phyloP scores from a whole-genome alignment of 2,113 vertebrate genomes.

The Himantopus leucocephalus region DNA sequence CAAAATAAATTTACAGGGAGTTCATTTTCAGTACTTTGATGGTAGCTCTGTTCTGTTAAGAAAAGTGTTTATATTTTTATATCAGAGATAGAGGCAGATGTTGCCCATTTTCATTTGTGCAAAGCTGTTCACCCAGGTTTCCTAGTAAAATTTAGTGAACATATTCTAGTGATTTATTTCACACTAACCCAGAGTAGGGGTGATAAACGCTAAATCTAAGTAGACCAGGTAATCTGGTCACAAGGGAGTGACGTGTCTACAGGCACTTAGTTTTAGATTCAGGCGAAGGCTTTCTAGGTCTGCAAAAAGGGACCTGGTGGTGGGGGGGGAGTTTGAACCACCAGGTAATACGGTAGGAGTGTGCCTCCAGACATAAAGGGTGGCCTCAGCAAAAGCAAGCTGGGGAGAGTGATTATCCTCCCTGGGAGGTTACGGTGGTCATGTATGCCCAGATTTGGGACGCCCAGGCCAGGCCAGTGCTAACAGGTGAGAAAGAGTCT shows the following conservation, averaged over 20 bases:
- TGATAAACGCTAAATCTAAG: background rate
- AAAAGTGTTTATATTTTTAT: background rate
- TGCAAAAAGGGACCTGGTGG: background rate
- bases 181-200: fast-evolving
- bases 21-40: background rate
- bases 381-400: background rate
- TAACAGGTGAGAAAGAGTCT: background rate
- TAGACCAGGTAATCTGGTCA: background rate
- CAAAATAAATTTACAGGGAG: background rate
- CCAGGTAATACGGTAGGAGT: background rate
- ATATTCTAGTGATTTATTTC: background rate
- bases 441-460: background rate
- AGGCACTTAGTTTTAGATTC: background rate
- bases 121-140: background rate
- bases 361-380: background rate
- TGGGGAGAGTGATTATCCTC: background rate
- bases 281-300: background rate
- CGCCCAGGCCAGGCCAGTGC: fast-evolving
- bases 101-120: background rate
- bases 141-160: background rate
- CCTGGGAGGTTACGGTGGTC: background rate
- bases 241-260: background rate
- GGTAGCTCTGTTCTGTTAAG: background rate
- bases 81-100: background rate
- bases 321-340: fast-evolving